A percentile compares a stretch with the other conserved stretches of the same genome.
Conservation (phyloP, 2,113 vertebrate species). For the Myotis brandtii region DNA sequence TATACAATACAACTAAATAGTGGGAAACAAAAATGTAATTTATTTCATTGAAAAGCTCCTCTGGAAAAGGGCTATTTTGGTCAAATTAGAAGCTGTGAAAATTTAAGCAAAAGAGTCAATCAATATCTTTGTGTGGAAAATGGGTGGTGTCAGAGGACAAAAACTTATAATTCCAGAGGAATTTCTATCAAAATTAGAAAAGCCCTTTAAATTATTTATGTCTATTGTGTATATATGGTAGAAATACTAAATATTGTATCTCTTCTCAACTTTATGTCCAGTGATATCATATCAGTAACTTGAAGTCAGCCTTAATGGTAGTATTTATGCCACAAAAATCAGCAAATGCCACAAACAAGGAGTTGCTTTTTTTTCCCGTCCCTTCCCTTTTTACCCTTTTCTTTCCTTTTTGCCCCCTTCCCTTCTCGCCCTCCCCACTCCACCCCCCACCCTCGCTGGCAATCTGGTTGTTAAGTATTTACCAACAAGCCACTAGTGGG, state of each 20-base stretch:
- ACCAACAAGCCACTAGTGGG: neutral
- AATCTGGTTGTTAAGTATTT: neutral
- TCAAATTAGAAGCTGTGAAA: neutral
- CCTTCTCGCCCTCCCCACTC: neutral
- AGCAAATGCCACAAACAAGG: neutral
- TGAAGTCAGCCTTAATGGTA: neutral
- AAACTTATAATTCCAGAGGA: neutral
- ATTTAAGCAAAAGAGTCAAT: neutral
- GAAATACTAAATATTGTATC: neutral
- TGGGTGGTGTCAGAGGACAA: neutral
- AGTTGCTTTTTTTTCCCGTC: neutral
- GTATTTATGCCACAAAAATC: neutral
- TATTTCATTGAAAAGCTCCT: neutral
- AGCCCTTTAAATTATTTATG: neutral
- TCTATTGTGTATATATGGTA: neutral
- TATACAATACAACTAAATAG: neutral
- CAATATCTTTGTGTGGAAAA: neutral
- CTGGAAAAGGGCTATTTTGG: neutral
- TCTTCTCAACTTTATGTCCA: neutral
- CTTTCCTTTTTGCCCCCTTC: accelerated
- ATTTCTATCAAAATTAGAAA: neutral
- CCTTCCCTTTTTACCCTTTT: too few species aligned
- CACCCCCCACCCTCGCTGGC: too few species aligned
- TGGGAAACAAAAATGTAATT: neutral
- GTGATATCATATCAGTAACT: neutral